Conservation (phyloP, 2,888 invertebrate species). For the Calameuta pallipes region DNA sequence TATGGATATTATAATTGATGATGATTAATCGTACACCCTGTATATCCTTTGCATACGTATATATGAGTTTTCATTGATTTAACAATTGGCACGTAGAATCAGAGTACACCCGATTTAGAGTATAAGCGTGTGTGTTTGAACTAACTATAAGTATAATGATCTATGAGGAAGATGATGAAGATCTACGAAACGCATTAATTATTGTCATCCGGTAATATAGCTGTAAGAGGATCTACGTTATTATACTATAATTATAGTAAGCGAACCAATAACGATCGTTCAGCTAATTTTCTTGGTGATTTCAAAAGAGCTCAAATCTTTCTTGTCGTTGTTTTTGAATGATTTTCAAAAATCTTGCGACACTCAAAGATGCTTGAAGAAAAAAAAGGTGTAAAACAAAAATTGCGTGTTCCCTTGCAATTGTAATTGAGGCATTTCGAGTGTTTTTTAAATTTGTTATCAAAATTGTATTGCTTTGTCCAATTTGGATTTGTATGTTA, state of each 20-base stretch:
- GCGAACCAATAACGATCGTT: background rate
- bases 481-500: background rate
- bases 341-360: background rate
- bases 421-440: background rate
- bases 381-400: background rate
- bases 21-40: background rate
- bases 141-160: background rate
- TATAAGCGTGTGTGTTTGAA: background rate
- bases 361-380: background rate
- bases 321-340: background rate
- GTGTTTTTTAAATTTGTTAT: background rate
- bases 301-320: background rate
- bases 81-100: background rate
- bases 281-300: background rate
- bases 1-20: constrained; percentile 11
- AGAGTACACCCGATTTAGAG: background rate
- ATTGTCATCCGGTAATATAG: constrained; percentile 17
- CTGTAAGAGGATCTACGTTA: constrained; percentile 10
- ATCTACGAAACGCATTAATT: constrained; percentile 14
- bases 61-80: background rate
- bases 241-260: background rate
- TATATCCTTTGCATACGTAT: background rate
- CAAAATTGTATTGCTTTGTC: background rate
- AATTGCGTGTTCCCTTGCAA: background rate
- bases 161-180: background rate